phyloP scores from a whole-genome alignment of 2,888 invertebrate species.

The Crioceris asparagi region DNA sequence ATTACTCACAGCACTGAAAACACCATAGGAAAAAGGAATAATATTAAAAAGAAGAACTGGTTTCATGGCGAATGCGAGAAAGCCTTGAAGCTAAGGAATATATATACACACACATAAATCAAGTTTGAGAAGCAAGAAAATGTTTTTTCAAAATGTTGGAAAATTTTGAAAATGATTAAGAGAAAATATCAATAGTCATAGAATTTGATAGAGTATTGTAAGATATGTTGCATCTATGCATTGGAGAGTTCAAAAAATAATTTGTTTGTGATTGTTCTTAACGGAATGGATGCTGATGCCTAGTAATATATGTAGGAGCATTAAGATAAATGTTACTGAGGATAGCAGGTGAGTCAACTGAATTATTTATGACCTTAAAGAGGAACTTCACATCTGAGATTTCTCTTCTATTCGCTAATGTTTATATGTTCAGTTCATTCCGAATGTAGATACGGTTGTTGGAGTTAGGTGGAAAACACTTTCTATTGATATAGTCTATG shows the following conservation, averaged over 20 bases:
- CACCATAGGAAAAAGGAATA: no score
- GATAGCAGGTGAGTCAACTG: not conserved
- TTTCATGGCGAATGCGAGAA: no score
- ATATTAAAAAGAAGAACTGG: no score
- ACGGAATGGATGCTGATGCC: not conserved
- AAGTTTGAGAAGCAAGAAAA: no score
- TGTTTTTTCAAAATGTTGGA: no score
- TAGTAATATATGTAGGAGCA: not conserved
- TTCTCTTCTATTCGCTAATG: not conserved
- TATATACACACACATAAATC: no score
- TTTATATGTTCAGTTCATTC: not conserved
- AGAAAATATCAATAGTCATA: not conserved
- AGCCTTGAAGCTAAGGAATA: no score
- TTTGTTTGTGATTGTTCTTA: no score
- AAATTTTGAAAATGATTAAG: no score
- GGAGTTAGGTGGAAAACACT: no score
- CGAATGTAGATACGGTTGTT: not conserved
- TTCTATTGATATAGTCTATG: no score
- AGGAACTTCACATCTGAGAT: conserved; percentile 2
- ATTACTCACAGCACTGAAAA: no score
- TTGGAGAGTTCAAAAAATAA: conserved; percentile 3
- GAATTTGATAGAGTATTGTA: not conserved
- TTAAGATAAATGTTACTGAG: not conserved
- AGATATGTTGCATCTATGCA: conserved; percentile 1
- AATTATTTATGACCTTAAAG: conserved; percentile 1